Conservation (phyloP, 2,113 vertebrate species). For the Acinonyx jubatus region DNA sequence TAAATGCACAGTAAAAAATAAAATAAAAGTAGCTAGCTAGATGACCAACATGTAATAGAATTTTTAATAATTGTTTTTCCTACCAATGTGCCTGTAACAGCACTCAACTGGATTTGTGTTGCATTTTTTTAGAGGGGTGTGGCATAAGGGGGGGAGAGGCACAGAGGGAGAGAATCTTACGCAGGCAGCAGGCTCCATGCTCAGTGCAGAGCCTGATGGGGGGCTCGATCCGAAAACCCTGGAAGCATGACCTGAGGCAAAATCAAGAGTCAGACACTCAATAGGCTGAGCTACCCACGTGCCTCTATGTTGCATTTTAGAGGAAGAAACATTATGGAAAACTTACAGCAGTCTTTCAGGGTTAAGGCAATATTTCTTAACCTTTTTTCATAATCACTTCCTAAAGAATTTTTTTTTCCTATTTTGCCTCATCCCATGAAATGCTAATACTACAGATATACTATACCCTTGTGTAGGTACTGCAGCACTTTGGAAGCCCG, state of each 20-base stretch:
- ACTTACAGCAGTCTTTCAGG: neutral
- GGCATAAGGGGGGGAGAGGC: too few relatives aligned
- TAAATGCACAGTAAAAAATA: too few relatives aligned
- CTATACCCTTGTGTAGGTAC: neutral
- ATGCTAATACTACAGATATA: neutral
- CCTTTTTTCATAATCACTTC: neutral
- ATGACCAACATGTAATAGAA: neutral
- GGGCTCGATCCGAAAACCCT: too few relatives aligned
- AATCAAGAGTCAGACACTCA: too few relatives aligned
- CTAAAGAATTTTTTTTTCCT: neutral
- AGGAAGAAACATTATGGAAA: neutral
- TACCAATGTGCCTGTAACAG: neutral
- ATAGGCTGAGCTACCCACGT: too few relatives aligned
- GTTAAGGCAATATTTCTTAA: neutral
- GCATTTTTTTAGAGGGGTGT: too few relatives aligned
- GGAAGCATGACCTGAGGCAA: too few relatives aligned
- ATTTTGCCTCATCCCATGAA: neutral
- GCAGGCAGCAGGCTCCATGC: too few relatives aligned
- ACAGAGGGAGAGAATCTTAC: too few relatives aligned
- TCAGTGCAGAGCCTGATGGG: too few relatives aligned
- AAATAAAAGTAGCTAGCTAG: too few relatives aligned
- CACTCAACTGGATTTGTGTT: neutral
- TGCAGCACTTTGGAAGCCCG: neutral
- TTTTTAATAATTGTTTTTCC: neutral
- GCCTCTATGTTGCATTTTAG: neutral